These are phyloP conservation scores for Martes martes DNA, from an alignment of 2,113 vertebrate genomes.

Conservation along the genomic window DNA sequence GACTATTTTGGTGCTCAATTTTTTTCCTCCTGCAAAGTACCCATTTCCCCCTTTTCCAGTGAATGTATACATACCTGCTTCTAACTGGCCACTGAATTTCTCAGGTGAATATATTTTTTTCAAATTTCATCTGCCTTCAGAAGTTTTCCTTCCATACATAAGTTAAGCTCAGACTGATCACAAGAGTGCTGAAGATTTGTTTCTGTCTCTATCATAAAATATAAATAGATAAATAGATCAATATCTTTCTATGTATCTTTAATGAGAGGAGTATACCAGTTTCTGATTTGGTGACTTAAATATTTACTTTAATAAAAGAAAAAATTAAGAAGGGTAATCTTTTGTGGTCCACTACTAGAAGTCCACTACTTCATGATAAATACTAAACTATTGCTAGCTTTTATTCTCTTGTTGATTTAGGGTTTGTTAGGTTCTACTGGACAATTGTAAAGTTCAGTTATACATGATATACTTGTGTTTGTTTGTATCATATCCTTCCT, in stretches of 20 bases:
- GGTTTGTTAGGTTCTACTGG: background rate
- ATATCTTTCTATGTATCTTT: background rate
- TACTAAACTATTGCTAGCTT: background rate
- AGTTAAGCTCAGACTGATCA: background rate
- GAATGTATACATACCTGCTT: background rate
- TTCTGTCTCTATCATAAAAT: background rate
- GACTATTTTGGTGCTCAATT: background rate
- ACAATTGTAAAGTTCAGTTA: background rate
- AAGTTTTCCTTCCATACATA: background rate
- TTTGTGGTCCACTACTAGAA: background rate
- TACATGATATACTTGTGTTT: background rate
- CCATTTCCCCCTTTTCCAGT: background rate
- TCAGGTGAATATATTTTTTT: background rate
- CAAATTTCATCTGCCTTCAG: background rate
- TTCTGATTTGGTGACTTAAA: background rate
- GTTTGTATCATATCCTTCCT: background rate
- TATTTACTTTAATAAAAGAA: background rate
- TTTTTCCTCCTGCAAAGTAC: background rate
- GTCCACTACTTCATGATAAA: background rate
- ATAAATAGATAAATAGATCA: background rate
- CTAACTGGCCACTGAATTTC: background rate
- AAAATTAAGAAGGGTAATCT: background rate
- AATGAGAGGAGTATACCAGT: background rate
- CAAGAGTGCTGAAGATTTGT: background rate
- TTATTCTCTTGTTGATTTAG: background rate